Conservation (phyloP, 2,797 vertebrate genomes). For the Synanceia verrucosa region DNA sequence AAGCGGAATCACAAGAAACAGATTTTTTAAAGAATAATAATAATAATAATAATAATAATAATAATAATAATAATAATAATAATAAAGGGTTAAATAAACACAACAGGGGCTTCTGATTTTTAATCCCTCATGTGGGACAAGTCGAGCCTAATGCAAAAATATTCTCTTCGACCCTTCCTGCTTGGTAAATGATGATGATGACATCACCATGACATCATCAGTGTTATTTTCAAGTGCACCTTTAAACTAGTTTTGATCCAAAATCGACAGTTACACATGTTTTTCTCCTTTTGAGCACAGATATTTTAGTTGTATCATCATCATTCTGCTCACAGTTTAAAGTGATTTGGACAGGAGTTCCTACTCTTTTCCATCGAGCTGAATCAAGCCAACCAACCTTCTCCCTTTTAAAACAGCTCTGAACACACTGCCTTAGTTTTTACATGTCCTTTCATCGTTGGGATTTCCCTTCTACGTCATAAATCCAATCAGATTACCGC, state of each 20-base stretch:
- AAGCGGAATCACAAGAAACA: too few relatives aligned
- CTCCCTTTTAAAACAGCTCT: constrained; percentile 28
- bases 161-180: constrained; percentile 19
- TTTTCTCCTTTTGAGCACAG: too few relatives aligned
- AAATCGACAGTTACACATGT: too few relatives aligned
- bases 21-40: too few relatives aligned
- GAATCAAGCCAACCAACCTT: neutral
- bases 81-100: neutral
- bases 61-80: too few relatives aligned
- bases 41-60: too few relatives aligned
- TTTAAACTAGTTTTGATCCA: too few relatives aligned
- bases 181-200: constrained; percentile 21
- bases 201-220: too few relatives aligned
- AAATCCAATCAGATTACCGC: constrained; percentile 33
- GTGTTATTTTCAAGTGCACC: too few relatives aligned
- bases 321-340: neutral
- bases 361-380: too few relatives aligned
- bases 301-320: neutral
- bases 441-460: constrained; percentile 19
- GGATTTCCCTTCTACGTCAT: constrained; percentile 27
- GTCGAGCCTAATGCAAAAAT: constrained; percentile 15
- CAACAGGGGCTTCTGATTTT: neutral
- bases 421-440: constrained; percentile 34
- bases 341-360: neutral
- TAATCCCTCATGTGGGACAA: neutral